Conservation (phyloP, 2,113 vertebrate species). For the Peromyscus maniculatus region DNA sequence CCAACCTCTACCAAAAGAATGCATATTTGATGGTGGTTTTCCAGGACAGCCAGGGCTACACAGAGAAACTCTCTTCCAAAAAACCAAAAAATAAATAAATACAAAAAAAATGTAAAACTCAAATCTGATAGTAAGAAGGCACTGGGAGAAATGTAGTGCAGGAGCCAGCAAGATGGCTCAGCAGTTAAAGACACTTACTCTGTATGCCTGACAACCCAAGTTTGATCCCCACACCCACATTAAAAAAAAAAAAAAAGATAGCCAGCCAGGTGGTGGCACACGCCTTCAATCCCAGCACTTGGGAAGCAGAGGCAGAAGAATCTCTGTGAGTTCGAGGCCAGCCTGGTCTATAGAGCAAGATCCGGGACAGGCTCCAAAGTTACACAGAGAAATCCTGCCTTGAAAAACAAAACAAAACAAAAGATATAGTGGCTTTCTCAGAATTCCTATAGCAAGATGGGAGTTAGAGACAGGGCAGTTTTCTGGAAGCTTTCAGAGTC, state of each 20-base stretch:
- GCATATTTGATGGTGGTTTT: background rate
- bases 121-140: background rate
- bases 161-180: background rate
- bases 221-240: background rate
- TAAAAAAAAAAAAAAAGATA: background rate
- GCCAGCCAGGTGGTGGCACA: too few species aligned
- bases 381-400: too few species aligned
- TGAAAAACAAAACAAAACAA: too few species aligned
- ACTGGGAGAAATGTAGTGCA: background rate
- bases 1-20: background rate
- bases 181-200: background rate
- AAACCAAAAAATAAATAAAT: background rate
- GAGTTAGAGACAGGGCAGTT: background rate
- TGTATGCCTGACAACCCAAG: background rate
- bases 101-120: background rate
- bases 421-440: background rate
- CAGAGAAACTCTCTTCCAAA: background rate
- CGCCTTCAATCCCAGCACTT: too few species aligned
- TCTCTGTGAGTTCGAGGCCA: too few species aligned
- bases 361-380: too few species aligned
- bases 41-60: background rate
- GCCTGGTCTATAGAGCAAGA: too few species aligned
- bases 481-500: background rate
- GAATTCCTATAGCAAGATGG: background rate
- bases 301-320: too few species aligned